phyloP scores from a whole-genome alignment of 2,113 vertebrate genomes.

The Prietella phreatophila region DNA sequence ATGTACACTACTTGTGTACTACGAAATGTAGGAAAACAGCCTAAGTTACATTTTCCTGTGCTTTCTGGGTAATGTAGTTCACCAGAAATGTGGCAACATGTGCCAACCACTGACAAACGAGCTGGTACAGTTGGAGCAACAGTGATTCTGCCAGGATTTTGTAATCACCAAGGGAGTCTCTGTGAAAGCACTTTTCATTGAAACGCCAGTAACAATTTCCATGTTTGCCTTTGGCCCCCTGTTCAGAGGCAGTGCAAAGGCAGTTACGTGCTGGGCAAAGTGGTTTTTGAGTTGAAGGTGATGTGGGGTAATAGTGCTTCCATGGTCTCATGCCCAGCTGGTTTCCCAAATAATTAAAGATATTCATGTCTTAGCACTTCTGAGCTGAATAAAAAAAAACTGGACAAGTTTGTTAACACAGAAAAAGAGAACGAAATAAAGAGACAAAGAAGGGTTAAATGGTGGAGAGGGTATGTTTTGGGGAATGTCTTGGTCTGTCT shows the following conservation, averaged over 20 bases:
- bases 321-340: slow-evolving; percentile 31
- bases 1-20: slow-evolving; percentile 4
- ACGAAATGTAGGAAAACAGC: slow-evolving; percentile 30
- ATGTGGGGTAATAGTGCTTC: not conserved
- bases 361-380: slow-evolving; percentile 46
- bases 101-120: slow-evolving; percentile 23
- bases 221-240: slow-evolving; percentile 55
- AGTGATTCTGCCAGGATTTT: slow-evolving; percentile 53
- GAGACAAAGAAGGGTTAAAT: slow-evolving; percentile 13
- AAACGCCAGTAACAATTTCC: slow-evolving; percentile 65
- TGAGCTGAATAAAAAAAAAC: slow-evolving; percentile 61
- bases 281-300: not conserved
- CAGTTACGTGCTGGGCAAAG: not conserved
- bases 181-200: slow-evolving; percentile 48
- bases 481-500: slow-evolving; percentile 30
- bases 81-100: slow-evolving; percentile 1
- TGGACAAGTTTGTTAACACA: slow-evolving; percentile 41
- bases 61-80: slow-evolving; percentile 6
- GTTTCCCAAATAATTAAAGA: slow-evolving; percentile 50
- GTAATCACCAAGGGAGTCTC: slow-evolving; percentile 54
- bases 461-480: slow-evolving; percentile 35
- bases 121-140: slow-evolving; percentile 27
- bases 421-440: not conserved
- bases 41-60: not conserved
- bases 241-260: slow-evolving; percentile 47